Evolutionary conservation across 2,113 vertebrate genomes (phyloP).

Genomic region (Callocephalon fimbriatum): DNA sequence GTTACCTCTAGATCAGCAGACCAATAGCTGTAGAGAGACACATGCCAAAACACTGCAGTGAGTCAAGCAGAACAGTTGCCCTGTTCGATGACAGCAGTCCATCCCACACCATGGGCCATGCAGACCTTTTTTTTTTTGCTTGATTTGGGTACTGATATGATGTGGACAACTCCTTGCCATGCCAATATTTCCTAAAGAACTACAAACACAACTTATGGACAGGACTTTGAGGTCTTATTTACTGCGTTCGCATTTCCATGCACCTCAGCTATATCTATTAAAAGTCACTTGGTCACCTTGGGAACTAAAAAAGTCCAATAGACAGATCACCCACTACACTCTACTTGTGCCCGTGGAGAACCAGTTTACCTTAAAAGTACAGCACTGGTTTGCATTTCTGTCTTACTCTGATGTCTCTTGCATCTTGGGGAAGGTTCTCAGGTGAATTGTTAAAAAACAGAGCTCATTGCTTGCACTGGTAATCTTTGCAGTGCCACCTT

Average conservation of each 20-base stretch:
- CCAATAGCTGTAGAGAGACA: neutral
- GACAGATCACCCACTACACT: neutral
- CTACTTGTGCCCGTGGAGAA: neutral
- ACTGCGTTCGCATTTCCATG: neutral
- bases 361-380: neutral
- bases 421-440: neutral
- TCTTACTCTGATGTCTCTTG: neutral
- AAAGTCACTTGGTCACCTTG: neutral
- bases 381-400: neutral
- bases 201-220: neutral
- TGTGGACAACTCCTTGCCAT: neutral
- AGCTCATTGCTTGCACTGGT: neutral
- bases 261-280: neutral
- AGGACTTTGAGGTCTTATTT: neutral
- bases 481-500: neutral
- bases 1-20: neutral
- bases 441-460: neutral
- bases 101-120: neutral
- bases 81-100: neutral
- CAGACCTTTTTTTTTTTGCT: neutral
- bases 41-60: neutral
- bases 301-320: neutral
- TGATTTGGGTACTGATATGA: neutral
- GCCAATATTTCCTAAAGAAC: neutral
- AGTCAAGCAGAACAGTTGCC: neutral